Percentiles rank a stretch among this genome's conserved stretches.
Conservation (phyloP, 2,113 vertebrate species). For the Plectropomus leopardus region DNA sequence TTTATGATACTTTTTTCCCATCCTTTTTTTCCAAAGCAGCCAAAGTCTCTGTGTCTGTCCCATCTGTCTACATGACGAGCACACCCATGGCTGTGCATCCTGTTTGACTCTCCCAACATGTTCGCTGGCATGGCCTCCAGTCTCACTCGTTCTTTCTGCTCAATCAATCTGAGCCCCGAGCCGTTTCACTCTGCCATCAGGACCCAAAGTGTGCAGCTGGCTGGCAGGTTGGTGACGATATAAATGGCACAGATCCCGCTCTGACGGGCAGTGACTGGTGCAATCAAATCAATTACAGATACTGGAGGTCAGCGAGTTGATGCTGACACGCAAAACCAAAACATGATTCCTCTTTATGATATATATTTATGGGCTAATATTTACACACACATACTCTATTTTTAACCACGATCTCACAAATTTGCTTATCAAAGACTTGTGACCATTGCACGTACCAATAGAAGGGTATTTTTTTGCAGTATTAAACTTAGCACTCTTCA, state of each 20-base stretch:
- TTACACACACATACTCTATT: neutral
- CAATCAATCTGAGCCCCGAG: constrained; percentile 55
- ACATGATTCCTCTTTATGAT: too few relatives aligned
- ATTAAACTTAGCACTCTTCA: constrained; percentile 60
- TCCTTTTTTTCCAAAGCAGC: constrained; percentile 12
- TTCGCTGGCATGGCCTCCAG: constrained; percentile 47
- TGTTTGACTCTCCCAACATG: constrained; percentile 48
- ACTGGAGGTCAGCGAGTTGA: neutral
- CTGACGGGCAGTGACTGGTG: constrained; percentile 40
- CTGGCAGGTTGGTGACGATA: constrained; percentile 61
- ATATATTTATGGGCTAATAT: neutral
- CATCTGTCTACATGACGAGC: constrained; percentile 56
- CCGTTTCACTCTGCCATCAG: constrained; percentile 29
- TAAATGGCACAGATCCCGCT: constrained; percentile 52
- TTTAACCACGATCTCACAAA: neutral
- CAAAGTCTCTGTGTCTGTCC: constrained; percentile 6
- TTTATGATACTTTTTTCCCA: neutral
- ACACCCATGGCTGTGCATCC: neutral
- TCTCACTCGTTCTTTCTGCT: constrained; percentile 30
- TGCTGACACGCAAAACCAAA: neutral
- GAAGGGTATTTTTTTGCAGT: constrained; percentile 24
- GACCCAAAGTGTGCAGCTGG: constrained; percentile 63
- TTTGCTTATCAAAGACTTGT: neutral
- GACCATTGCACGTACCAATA: constrained; percentile 3
- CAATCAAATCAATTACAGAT: constrained; percentile 38